Evolutionary conservation across 2,113 vertebrate genomes (phyloP).

Genomic region (Aleadryas rufinucha): DNA sequence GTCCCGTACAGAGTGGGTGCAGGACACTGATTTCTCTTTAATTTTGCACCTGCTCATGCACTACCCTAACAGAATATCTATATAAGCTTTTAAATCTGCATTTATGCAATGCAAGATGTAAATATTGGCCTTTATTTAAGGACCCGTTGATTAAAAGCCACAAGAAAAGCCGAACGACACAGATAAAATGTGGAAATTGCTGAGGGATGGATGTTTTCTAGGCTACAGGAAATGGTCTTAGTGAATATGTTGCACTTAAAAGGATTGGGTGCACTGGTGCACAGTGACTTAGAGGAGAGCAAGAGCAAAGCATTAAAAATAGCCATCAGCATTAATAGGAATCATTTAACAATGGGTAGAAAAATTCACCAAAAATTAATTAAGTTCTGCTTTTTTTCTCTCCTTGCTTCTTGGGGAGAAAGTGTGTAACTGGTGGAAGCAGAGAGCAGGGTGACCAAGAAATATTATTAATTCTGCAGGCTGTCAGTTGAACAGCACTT

Average conservation of each 20-base stretch:
- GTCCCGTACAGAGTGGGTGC: neutral
- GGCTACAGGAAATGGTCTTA: neutral
- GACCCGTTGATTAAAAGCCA: neutral
- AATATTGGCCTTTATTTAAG: neutral
- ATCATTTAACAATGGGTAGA: neutral
- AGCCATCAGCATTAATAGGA: neutral
- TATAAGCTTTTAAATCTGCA: neutral
- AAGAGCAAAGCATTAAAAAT: neutral
- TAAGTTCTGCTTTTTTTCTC: neutral
- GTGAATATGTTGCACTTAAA: neutral
- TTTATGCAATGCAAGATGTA: neutral
- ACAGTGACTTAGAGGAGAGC: neutral
- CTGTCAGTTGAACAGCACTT: neutral
- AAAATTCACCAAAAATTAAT: neutral
- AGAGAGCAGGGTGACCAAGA: neutral
- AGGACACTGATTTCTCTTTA: neutral
- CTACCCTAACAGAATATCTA: neutral
- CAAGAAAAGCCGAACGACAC: neutral
- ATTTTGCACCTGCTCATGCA: neutral
- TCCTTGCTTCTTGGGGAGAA: neutral
- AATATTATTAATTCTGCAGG: neutral
- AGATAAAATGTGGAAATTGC: neutral
- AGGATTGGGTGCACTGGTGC: neutral
- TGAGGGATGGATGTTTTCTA: neutral
- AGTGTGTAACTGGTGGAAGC: neutral